Evolutionary conservation across 2,888 invertebrate genomes (phyloP).

Genomic region (Aleiodes testaceus): DNA sequence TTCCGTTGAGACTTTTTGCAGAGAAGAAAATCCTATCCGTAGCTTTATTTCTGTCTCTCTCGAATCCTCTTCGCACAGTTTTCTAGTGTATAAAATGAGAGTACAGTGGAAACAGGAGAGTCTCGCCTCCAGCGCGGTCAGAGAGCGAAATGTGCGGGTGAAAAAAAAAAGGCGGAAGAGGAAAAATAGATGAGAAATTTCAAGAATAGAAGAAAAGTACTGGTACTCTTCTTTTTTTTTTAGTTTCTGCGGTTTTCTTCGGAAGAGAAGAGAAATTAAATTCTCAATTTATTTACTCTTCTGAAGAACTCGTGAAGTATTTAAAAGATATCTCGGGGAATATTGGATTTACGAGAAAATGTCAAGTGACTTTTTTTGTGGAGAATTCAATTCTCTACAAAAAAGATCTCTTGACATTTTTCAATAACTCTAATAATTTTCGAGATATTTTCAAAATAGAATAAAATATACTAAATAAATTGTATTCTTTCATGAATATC

Average conservation of each 20-base stretch:
- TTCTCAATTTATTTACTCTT: constrained; percentile 2
- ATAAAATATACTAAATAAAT: too few species aligned
- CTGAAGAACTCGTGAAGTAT: neutral
- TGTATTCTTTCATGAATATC: too few species aligned
- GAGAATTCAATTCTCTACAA: too few species aligned
- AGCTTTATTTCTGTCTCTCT: neutral
- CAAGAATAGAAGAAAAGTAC: constrained; percentile 8
- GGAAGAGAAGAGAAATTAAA: neutral
- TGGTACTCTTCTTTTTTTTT: constrained; percentile 9
- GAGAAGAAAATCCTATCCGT: constrained; percentile 38
- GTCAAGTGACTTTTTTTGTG: neutral
- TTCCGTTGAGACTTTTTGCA: constrained; percentile 44
- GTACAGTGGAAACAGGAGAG: neutral
- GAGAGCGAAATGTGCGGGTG: constrained; percentile 39
- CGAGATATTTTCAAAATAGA: too few species aligned
- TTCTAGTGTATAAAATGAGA: too few species aligned
- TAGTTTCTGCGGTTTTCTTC: constrained; percentile 12
- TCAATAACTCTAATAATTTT: too few species aligned
- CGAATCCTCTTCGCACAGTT: neutral
- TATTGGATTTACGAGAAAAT: neutral
- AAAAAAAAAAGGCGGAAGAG: constrained; percentile 15
- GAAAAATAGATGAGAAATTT: constrained; percentile 21
- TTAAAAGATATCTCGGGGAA: neutral
- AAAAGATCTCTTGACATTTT: too few species aligned
- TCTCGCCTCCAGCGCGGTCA: constrained; percentile 50